phyloP scores from a whole-genome alignment of 2,113 vertebrate species.

The Sinocyclocheilus anshuiensis region DNA sequence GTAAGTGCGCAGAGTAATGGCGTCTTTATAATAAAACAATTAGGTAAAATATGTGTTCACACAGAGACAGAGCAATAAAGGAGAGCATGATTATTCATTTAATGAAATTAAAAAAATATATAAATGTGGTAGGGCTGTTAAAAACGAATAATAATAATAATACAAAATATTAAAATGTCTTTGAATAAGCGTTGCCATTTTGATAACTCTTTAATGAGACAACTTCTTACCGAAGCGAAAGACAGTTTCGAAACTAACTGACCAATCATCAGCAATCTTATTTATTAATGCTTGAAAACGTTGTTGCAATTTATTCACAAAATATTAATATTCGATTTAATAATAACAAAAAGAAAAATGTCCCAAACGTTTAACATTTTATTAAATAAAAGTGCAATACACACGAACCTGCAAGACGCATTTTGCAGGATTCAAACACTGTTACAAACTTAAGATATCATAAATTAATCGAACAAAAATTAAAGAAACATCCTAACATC shows the following conservation, averaged over 20 bases:
- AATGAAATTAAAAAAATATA: neutral
- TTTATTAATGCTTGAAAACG: neutral
- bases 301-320: neutral
- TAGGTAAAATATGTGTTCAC: neutral
- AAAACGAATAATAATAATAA: conserved; percentile 17
- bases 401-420: conserved; percentile 83
- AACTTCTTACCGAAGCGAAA: neutral
- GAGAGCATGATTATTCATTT: neutral
- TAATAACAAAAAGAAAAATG: conserved; percentile 43
- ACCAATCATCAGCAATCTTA: neutral
- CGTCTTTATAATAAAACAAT: neutral
- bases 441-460: conserved; percentile 82
- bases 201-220: neutral
- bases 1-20: neutral
- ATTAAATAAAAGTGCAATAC: conserved; percentile 98
- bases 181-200: neutral
- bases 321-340: neutral
- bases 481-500: conserved; percentile 77
- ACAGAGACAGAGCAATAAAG: neutral
- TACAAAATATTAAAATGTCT: neutral
- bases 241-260: neutral
- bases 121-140: no score
- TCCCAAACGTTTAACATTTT: conserved; percentile 73
- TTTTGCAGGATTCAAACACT: conserved; percentile 74
- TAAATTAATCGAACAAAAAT: conserved; percentile 85